These are phyloP conservation scores for Sitta carolinensis DNA, from an alignment of 2,797 vertebrate genomes.

Conservation along the genomic window DNA sequence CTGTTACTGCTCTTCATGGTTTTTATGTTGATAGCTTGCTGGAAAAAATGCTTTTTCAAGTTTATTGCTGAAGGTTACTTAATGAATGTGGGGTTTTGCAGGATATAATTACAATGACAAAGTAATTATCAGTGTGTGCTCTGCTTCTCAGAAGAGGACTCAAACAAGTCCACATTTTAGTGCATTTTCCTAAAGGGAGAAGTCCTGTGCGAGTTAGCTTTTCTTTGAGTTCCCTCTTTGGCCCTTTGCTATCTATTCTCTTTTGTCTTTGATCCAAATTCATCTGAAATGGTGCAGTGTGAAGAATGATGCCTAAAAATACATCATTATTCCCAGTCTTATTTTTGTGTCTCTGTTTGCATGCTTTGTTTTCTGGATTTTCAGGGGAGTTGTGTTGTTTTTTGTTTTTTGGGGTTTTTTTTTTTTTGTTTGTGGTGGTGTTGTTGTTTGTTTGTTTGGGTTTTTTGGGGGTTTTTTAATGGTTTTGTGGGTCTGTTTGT, in stretches of 20 bases:
- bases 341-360: background rate
- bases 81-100: background rate
- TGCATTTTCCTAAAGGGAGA: background rate
- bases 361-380: background rate
- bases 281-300: background rate
- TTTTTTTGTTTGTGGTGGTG: too few relatives aligned
- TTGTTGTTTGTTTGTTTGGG: too few relatives aligned
- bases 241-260: background rate
- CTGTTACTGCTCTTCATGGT: background rate
- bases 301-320: background rate
- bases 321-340: background rate
- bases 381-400: too few relatives aligned
- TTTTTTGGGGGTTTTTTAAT: background rate
- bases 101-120: background rate
- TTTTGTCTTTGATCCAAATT: background rate
- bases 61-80: conserved; percentile 5
- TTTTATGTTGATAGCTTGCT: background rate
- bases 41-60: background rate
- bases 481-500: background rate
- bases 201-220: accelerated
- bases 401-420: too few relatives aligned
- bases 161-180: background rate
- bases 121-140: background rate
- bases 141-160: background rate
- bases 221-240: background rate